Evolutionary conservation across 2,797 vertebrate genomes (phyloP), one percentile per base, ranked within the genome.

Genomic region (Geotrypetes seraphini): DNA sequence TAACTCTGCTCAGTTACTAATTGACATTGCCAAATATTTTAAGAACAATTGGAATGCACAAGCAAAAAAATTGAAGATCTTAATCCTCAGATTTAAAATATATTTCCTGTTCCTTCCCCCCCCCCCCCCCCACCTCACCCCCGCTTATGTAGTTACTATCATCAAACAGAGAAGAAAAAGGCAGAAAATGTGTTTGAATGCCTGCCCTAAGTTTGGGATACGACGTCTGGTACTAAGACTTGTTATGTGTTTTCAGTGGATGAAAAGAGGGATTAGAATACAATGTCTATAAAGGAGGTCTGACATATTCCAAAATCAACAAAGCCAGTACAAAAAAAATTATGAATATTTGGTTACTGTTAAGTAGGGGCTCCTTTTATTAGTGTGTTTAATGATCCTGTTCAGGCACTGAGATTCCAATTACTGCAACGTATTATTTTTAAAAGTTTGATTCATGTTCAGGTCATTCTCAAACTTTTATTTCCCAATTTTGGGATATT

Each of bases 1-100:
- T 90, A 92, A 91, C 92, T 95, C 91, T 91, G 92, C 93, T 97
- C 93, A 94, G 92, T 98, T 97, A 98, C 95, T 98, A 98, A 97
- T 98, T 97, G 95, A 98, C 95, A 97, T 96, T 97, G 93, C 92
- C 95, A 97, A 97, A 98, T 98, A 98, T 97, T 96, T 98, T 98
- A 98, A 97, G 92, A 98, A 97, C 95, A 98, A 97, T 96, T 95
- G 95, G 92, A 96, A 97, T 93, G 92, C 88, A 87, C 75, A 83
- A 82, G 76, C 67, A 81, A 83, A 77, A 74, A 62, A 80, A 74
- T 72, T 69, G 71, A 86, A 93, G 92, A 96, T 92, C 90, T 97
- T 96, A 94, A 98, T 96, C 90, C 88, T 76, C 79, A 69, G 84
- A 88, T 78, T 85, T 87, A 83, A 74, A 68, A 83, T 85, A 86